Evolutionary conservation across 2,888 invertebrate genomes (phyloP).

Genomic region (Ischnura elegans): DNA sequence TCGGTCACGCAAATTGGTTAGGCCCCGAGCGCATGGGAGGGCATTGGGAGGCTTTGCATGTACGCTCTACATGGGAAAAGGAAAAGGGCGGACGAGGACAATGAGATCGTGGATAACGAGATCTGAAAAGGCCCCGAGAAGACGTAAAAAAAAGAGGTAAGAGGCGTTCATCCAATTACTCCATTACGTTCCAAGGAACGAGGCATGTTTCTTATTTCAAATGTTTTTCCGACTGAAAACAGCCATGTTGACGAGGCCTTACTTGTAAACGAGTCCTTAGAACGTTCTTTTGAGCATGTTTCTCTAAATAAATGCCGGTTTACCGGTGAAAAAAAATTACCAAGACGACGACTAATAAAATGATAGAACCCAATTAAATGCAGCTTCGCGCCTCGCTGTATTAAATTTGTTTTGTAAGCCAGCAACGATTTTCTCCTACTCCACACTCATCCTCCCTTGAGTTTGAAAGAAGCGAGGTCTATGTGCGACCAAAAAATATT

Average conservation of each 20-base stretch:
- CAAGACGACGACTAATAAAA: neutral
- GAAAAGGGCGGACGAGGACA: neutral
- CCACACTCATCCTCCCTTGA: neutral
- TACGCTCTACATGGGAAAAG: neutral
- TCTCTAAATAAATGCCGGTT: neutral
- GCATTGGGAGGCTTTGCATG: neutral
- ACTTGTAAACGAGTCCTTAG: neutral
- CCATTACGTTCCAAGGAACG: constrained; percentile 13
- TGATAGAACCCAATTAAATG: neutral
- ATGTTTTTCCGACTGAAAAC: constrained; percentile 29
- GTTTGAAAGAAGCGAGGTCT: neutral
- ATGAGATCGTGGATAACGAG: constrained; percentile 31
- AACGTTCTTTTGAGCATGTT: neutral
- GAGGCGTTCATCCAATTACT: constrained; percentile 17
- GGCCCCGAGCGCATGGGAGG: neutral
- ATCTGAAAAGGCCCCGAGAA: constrained; percentile 4
- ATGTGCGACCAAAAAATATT: neutral
- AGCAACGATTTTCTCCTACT: neutral
- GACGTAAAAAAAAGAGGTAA: neutral
- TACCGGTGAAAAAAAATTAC: neutral
- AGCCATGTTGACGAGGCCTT: neutral
- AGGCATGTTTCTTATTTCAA: constrained; percentile 30
- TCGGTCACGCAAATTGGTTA: constrained; percentile 26
- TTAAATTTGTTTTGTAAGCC: neutral
- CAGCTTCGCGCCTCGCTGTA: neutral